A percentile compares a stretch with the other conserved stretches of the same genome.
Evolutionary conservation across 2,113 vertebrate genomes (phyloP).

Genomic region (Callithrix jacchus): DNA sequence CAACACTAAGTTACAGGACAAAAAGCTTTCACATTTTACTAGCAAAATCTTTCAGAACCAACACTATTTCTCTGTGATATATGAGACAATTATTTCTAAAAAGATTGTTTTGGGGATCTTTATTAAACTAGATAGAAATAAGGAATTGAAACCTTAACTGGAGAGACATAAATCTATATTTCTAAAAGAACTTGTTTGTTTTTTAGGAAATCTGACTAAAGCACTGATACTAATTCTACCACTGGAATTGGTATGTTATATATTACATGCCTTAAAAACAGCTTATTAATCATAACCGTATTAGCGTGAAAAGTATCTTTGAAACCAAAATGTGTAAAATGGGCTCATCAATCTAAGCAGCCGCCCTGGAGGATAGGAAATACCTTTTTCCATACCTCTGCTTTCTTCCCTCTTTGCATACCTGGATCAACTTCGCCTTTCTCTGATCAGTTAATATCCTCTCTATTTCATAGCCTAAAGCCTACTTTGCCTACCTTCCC

Average conservation of each 20-base stretch:
- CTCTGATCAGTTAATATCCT: neutral
- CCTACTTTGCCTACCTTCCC: neutral
- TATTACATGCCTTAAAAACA: neutral
- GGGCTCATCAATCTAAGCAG: no score
- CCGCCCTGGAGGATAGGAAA: fast-evolving
- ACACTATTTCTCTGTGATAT: neutral
- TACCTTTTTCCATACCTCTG: no score
- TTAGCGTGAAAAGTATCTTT: neutral
- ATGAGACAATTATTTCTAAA: neutral
- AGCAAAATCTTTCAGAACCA: neutral
- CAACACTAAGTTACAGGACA: neutral
- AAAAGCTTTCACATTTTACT: neutral
- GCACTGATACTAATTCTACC: neutral
- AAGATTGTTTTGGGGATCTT: neutral
- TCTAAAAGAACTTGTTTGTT: neutral
- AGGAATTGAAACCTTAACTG: neutral
- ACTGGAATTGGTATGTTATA: neutral
- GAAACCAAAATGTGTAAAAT: neutral
- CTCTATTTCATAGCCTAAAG: neutral
- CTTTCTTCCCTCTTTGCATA: neutral
- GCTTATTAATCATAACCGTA: neutral
- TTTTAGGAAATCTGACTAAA: neutral
- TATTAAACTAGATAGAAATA: neutral
- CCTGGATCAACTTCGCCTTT: neutral
- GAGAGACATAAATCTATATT: neutral